Percentiles rank a stretch among this genome's conserved stretches.
Evolutionary conservation across 2,888 invertebrate genomes (phyloP).

Genomic region (Gastracanthus pulcherrimus): DNA sequence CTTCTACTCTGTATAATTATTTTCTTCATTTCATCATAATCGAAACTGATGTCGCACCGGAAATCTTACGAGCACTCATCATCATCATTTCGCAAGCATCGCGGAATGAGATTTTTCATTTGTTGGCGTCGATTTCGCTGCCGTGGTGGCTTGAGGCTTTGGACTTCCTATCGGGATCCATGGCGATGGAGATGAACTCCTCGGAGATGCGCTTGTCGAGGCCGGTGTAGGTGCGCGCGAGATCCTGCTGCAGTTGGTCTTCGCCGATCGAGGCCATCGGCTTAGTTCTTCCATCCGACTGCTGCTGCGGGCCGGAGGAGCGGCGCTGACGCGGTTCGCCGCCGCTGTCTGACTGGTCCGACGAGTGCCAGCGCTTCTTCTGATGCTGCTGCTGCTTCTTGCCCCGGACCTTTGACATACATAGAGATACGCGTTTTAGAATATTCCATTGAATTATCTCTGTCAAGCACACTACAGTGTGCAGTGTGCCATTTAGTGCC

Average conservation of each 20-base stretch:
- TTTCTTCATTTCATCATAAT: not conserved
- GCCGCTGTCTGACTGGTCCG: conserved; percentile 64
- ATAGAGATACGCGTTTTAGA: too few relatives aligned
- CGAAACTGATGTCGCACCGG: not conserved
- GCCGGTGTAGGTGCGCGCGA: conserved; percentile 74
- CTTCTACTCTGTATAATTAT: too few relatives aligned
- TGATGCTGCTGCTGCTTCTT: conserved; percentile 60
- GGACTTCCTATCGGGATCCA: conserved; percentile 75
- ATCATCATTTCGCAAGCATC: not conserved
- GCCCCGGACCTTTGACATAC: conserved; percentile 64
- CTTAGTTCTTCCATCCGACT: not conserved
- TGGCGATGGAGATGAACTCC: conserved; percentile 75
- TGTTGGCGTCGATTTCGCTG: conserved; percentile 66
- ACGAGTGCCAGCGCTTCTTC: conserved; percentile 64
- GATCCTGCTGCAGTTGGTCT: conserved; percentile 69
- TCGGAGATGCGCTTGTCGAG: conserved; percentile 75
- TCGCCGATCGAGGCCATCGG: conserved; percentile 70
- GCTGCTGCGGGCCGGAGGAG: not conserved
- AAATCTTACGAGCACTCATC: not conserved
- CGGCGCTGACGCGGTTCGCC: conserved; percentile 28
- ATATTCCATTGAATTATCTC: too few relatives aligned
- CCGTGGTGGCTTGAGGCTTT: conserved; percentile 72
- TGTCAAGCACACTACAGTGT: too few relatives aligned
- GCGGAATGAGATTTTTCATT: conserved; percentile 11
- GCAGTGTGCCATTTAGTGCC: too few relatives aligned